Base-by-base conservation (phyloP, 2,888 invertebrate species). In the Esperia sulphurella region DNA sequence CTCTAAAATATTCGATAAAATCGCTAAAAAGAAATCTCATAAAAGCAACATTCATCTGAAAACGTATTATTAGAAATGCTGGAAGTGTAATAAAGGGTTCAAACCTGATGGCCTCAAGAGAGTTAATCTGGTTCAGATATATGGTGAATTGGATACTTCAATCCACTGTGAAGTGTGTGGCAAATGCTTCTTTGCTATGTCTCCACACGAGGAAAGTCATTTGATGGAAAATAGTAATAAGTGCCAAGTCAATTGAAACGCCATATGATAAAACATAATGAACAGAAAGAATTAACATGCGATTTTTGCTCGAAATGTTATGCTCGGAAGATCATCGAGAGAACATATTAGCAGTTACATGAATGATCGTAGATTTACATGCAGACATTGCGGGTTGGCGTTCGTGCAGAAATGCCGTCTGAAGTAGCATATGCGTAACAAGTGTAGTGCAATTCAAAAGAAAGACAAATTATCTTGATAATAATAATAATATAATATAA, bases 121-220 rank as follows among this genome's bases (percentile, higher is more conserved):
- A 1, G 61, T 65, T 5, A 84, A 85, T 46, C 72, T 84, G 68
- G 62, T 70, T 0, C 59, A 72, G 46, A 63, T 64, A 1, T 84
- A 84, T 31, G 76, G 76, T 42, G 59, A 65, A 1, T 66, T 67
- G 0, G 59, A 71, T 0, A 65, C 70, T 76, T 0, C 71, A 69
- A 52, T 84, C 83, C 49, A 65, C 75, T 0, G 35, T 35, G 35
- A 35, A n/a, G 76, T 76, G 14, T 84, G 84, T 39, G 75, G 79
- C 0, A 64, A 71, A 1, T 69, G 68, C 0, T 84, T 81, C 68
- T 10, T 54, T 64, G 0, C 45, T 83, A 1, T 56, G 71, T 0
- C 55, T 58, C 0, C 84, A 84, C 41, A 75, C 66, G 1, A 80
- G 73, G 52, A 77, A 75, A 49, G 77, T 83, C 90, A 90, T 49